Percentiles rank a stretch among this genome's conserved stretches.
These are phyloP conservation scores for Chlorops oryzae DNA, from an alignment of 1,140 invertebrate species.

Conservation along the genomic window DNA sequence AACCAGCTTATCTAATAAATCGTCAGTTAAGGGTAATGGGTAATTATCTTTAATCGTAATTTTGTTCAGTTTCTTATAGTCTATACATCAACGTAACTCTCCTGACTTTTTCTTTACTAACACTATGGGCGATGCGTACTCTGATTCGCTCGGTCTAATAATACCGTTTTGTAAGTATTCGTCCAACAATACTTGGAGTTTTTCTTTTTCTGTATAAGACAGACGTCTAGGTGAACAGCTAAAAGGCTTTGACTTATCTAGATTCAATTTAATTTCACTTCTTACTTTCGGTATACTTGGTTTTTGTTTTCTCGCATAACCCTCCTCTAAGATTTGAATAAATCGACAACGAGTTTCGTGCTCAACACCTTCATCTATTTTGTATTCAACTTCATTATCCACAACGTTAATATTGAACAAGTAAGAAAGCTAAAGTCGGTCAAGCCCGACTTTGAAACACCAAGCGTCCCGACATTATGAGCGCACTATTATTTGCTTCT, in stretches of 20 bases:
- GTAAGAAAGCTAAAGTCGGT: too few relatives aligned
- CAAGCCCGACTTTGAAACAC: too few relatives aligned
- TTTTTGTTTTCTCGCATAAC: background rate
- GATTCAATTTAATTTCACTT: slow-evolving; percentile 8
- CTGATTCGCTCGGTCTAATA: slow-evolving; percentile 24
- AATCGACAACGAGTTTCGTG: background rate
- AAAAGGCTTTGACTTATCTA: slow-evolving; percentile 15
- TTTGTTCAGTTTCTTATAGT: too few relatives aligned
- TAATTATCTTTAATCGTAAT: too few relatives aligned
- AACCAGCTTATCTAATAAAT: too few relatives aligned
- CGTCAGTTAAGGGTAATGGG: too few relatives aligned
- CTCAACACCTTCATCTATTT: background rate
- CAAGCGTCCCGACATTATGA: too few relatives aligned
- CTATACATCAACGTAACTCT: too few relatives aligned
- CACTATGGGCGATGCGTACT: slow-evolving; percentile 29
- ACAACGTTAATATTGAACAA: background rate
- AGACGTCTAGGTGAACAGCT: slow-evolving; percentile 17
- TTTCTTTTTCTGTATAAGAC: slow-evolving; percentile 18
- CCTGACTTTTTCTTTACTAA: too few relatives aligned
- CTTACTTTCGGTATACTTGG: background rate
- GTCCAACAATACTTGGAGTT: slow-evolving; percentile 19
- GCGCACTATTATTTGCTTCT: too few relatives aligned
- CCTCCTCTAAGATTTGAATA: background rate
- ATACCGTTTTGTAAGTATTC: slow-evolving; percentile 18
- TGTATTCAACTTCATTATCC: background rate